phyloP scores from a whole-genome alignment of 2,113 vertebrate genomes.

The Nycticebus coucang region DNA sequence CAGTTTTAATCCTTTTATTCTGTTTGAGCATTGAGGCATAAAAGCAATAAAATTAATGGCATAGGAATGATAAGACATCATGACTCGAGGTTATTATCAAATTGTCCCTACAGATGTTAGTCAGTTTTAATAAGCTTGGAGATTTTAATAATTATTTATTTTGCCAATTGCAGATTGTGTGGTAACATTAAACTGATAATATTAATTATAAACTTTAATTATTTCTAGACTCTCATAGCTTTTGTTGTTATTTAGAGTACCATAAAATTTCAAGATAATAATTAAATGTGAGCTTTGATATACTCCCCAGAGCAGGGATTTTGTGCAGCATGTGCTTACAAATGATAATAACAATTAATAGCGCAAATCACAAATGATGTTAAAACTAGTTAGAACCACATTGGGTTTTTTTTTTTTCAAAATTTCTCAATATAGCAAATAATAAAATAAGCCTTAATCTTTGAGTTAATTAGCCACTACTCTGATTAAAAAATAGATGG shows the following conservation, averaged over 20 bases:
- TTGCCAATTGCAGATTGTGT: slow-evolving; percentile 47
- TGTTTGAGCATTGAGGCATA: slow-evolving; percentile 60
- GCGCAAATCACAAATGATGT: slow-evolving; percentile 45
- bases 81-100: slow-evolving; percentile 57
- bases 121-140: slow-evolving; percentile 70
- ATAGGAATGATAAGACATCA: slow-evolving; percentile 46
- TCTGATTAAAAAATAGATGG: not conserved
- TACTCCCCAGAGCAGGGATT: slow-evolving; percentile 31
- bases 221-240: slow-evolving; percentile 59
- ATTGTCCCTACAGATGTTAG: slow-evolving; percentile 67
- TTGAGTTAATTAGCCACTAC: not conserved
- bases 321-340: slow-evolving; percentile 11
- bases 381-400: slow-evolving; percentile 41
- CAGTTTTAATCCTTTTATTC: slow-evolving; percentile 61
- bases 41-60: slow-evolving; percentile 66
- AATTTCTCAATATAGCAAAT: not conserved
- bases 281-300: slow-evolving; percentile 66
- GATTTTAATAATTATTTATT: slow-evolving; percentile 70
- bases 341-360: slow-evolving; percentile 59
- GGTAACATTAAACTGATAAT: slow-evolving; percentile 50
- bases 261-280: slow-evolving; percentile 72
- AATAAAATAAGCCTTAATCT: slow-evolving; percentile 2
- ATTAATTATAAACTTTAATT: slow-evolving; percentile 73
- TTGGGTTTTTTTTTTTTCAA: not conserved
- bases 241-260: slow-evolving; percentile 65